Percentiles rank a stretch among this genome's conserved stretches.
These are phyloP conservation scores for Sitobion miscanthi DNA, from an alignment of 1,140 invertebrate species.

Conservation along the genomic window DNA sequence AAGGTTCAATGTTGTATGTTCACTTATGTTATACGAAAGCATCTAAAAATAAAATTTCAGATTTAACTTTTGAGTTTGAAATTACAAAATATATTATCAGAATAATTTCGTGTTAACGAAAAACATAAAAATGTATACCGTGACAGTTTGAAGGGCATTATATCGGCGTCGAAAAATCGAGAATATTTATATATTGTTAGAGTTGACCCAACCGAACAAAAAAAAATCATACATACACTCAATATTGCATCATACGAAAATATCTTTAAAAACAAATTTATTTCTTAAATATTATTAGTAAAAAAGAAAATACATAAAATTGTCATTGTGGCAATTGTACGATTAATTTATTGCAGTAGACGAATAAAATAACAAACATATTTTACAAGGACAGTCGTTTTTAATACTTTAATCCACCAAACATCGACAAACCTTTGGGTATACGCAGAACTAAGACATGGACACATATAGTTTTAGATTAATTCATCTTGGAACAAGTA, in stretches of 20 bases:
- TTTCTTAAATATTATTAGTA: not conserved
- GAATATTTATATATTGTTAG: not conserved
- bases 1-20: not conserved
- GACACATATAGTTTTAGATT: constrained; percentile 6
- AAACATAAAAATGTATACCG: not conserved
- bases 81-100: not conserved
- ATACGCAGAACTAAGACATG: not conserved
- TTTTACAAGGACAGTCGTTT: not conserved
- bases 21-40: not conserved
- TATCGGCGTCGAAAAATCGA: not conserved
- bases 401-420: not conserved
- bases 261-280: not conserved
- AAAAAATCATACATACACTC: not conserved
- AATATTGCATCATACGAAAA: not conserved
- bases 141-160: not conserved
- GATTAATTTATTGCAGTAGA: not conserved
- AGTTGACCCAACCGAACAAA: not conserved
- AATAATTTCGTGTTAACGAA: not conserved
- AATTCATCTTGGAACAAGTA: constrained; percentile 21
- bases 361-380: not conserved
- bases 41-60: constrained; percentile 16
- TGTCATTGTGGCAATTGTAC: not conserved
- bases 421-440: not conserved
- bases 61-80: constrained; percentile 14
- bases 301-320: not conserved